Base-by-base conservation (phyloP, 1,140 invertebrate genomes). In the Microplitis demolitor region DNA sequence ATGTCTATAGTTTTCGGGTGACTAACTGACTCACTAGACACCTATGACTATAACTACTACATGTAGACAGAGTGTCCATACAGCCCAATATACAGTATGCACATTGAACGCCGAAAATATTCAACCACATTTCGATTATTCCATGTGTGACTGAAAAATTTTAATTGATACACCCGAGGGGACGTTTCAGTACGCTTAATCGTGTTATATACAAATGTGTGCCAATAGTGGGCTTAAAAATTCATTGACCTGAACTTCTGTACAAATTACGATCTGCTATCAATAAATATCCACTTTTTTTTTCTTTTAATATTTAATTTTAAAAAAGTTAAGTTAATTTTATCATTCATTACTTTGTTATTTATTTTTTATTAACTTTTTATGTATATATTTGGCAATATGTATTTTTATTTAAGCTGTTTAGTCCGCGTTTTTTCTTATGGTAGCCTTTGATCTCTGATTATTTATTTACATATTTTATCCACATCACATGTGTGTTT, bases 61-160 rank as follows among this genome's bases (percentile, higher is more conserved):
- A 24, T 24, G 24, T 24, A 24, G 24, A 24, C 2, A 24, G 39
- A 6, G 39, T 45, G 11, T 45, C 11, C 39, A 45, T 45, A 8
- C 39, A 45, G 39, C 6, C 6, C 39, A 45, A 39, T 39, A 39
- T 8, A 8, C 2, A 45, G 39, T 45, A 6, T 6, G 39, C 6
- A 45, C 39, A 45, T 45, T 6, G 39, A 45, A 11, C 39, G 24
- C 39, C 39, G 39, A 45, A 45, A 45, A 45, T 45, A 45, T 45
- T 37, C 31, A 34, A 62, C 31, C 34, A 13, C 31, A 39, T 39
- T 39, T 62, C 13, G 33, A 61, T 61, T 61, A 61, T 61, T 61
- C 58, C 58, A 61, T 61, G 58, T 56, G 53, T 61, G 58, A 62
- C 11, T 62, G 60, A 62, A 35, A 62, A 62, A 62, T 62, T 62